Conservation (phyloP, 37 sponge, comb jelly and placozoan genomes). For the Tethya wilhelma region DNA sequence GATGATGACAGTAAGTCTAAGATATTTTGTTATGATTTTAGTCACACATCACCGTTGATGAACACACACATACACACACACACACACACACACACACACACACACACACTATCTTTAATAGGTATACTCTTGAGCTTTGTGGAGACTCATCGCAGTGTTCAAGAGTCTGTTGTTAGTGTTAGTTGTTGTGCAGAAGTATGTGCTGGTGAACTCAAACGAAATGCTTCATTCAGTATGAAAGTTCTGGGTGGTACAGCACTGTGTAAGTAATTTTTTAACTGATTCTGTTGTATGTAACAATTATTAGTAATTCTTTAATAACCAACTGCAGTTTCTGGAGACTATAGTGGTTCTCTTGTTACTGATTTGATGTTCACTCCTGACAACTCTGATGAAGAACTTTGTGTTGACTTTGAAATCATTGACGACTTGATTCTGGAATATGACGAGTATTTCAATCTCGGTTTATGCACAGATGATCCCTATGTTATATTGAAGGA, state of each 20-base stretch:
- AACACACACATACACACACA: neutral
- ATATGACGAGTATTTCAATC: neutral
- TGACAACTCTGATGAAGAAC: neutral
- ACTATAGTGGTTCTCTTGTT: neutral
- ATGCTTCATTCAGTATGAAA: neutral
- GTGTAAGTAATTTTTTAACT: slow-evolving; percentile 1
- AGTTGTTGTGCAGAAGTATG: neutral
- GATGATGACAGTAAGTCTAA: neutral
- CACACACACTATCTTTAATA: too few relatives aligned
- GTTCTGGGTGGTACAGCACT: neutral
- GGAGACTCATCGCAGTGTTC: too few relatives aligned
- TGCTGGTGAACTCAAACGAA: neutral
- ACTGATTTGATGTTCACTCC: neutral
- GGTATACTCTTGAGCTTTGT: too few relatives aligned
- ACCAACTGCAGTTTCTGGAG: neutral
- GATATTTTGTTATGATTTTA: neutral
- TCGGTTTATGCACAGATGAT: too few relatives aligned
- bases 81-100: too few relatives aligned
- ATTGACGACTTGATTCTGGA: neutral
- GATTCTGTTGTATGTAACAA: too few relatives aligned
- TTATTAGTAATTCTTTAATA: too few relatives aligned
- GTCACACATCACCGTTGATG: neutral
- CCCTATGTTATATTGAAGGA: neutral
- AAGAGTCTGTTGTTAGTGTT: neutral
- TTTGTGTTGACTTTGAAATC: neutral